Conservation (phyloP, 2,888 invertebrate genomes). For the Limenitis camilla region DNA sequence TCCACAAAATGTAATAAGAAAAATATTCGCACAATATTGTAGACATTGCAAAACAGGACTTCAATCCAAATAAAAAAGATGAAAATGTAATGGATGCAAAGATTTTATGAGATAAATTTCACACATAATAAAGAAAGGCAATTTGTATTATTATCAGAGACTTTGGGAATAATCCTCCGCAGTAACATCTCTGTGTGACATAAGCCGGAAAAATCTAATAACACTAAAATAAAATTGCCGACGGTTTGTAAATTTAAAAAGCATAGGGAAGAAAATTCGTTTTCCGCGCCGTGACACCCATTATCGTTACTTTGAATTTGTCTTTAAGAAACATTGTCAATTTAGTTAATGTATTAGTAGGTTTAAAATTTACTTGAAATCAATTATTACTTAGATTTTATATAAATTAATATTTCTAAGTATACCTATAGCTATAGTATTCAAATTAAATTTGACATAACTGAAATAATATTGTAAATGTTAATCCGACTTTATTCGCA, state of each 20-base stretch:
- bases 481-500: constrained; percentile 23
- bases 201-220: constrained; percentile 75
- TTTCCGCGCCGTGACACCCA: constrained; percentile 64
- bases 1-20: neutral
- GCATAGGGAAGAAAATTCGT: constrained; percentile 69
- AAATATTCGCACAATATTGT: neutral
- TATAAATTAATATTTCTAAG: neutral
- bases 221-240: constrained; percentile 74
- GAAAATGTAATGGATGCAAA: constrained; percentile 27
- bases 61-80: constrained; percentile 6
- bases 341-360: constrained; percentile 40
- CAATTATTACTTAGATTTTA: constrained; percentile 12
- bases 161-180: constrained; percentile 70
- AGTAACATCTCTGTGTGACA: constrained; percentile 67
- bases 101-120: constrained; percentile 62
- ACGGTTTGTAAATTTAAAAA: constrained; percentile 71
- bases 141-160: constrained; percentile 75
- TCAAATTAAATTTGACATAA: neutral
- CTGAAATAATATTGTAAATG: constrained; percentile 6
- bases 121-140: constrained; percentile 72
- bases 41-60: neutral
- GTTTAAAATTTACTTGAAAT: neutral
- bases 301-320: constrained; percentile 70
- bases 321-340: constrained; percentile 50
- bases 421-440: neutral